These are phyloP conservation scores for Xylota segnis DNA, from an alignment of 2,888 invertebrate species.

Conservation along the genomic window DNA sequence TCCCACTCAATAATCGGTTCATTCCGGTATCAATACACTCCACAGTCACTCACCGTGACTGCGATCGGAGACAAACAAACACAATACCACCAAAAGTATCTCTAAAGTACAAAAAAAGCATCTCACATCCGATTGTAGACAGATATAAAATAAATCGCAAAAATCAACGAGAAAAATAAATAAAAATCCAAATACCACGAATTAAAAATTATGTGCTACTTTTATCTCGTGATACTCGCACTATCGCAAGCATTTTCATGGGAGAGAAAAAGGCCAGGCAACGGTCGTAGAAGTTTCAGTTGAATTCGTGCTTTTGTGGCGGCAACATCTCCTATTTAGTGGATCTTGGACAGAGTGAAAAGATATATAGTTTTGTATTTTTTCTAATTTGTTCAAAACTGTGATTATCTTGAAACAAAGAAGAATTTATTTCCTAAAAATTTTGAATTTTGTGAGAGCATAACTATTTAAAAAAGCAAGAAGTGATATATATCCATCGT, in stretches of 20 bases:
- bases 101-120: conserved; percentile 20
- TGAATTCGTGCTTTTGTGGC: conserved; percentile 81
- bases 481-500: conserved; percentile 30
- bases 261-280: conserved; percentile 82
- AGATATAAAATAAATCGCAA: conserved; percentile 37
- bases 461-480: neutral
- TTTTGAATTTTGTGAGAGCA: conserved; percentile 22
- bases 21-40: conserved; percentile 58
- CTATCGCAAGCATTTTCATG: conserved; percentile 71
- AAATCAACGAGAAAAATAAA: conserved; percentile 8
- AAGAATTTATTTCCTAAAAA: neutral
- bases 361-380: conserved; percentile 29
- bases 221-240: conserved; percentile 39
- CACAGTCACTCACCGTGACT: conserved; percentile 36
- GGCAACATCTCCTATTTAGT: conserved; percentile 77
- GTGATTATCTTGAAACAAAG: conserved; percentile 12
- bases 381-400: conserved; percentile 9
- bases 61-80: conserved; percentile 30
- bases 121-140: conserved; percentile 39
- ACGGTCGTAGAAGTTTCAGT: conserved; percentile 81
- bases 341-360: conserved; percentile 13
- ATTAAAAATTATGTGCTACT: conserved; percentile 1
- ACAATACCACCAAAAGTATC: conserved; percentile 16
- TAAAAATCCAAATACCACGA: conserved; percentile 22
- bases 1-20: conserved; percentile 71